Percentiles rank a stretch among this genome's conserved stretches.
Evolutionary conservation across 2,113 vertebrate genomes (phyloP).

Genomic region (Misgurnus mizolepis): DNA sequence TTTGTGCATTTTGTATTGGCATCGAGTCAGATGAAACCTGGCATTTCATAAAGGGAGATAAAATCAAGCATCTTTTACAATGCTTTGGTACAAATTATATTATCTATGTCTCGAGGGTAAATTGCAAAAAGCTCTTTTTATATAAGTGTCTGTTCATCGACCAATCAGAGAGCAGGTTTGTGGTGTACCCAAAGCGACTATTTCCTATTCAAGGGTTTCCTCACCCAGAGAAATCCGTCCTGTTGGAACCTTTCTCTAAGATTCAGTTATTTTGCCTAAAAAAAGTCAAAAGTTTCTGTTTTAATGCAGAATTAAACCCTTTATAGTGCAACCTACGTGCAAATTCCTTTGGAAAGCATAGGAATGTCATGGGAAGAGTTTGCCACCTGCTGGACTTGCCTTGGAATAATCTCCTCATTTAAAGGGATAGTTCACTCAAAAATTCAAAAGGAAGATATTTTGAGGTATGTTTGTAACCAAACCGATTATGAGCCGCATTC

Average conservation of each 20-base stretch:
- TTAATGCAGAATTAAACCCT: too few relatives aligned
- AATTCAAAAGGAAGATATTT: too few relatives aligned
- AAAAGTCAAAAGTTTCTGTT: too few relatives aligned
- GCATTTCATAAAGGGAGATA: not conserved
- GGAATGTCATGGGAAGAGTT: conserved; percentile 58
- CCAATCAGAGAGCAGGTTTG: not conserved
- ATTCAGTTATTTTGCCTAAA: too few relatives aligned
- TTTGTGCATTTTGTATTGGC: conserved; percentile 7
- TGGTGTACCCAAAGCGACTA: too few relatives aligned
- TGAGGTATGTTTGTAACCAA: too few relatives aligned
- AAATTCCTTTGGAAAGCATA: conserved; percentile 13
- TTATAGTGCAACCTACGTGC: not conserved
- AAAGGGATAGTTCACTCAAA: too few relatives aligned
- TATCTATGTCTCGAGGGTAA: not conserved
- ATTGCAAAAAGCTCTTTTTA: too few relatives aligned
- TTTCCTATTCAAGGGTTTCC: too few relatives aligned
- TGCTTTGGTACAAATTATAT: not conserved
- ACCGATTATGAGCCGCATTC: too few relatives aligned
- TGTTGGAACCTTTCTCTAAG: too few relatives aligned
- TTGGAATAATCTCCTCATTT: conserved; percentile 27
- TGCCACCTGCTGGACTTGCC: conserved; percentile 73
- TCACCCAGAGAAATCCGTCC: too few relatives aligned
- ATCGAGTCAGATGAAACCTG: conserved; percentile 1
- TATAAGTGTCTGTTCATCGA: not conserved
- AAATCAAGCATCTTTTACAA: conserved; percentile 8